Evolutionary conservation across 2,888 invertebrate genomes (phyloP), one percentile per base, ranked within the genome.

Genomic region (Cephus sareptanus): DNA sequence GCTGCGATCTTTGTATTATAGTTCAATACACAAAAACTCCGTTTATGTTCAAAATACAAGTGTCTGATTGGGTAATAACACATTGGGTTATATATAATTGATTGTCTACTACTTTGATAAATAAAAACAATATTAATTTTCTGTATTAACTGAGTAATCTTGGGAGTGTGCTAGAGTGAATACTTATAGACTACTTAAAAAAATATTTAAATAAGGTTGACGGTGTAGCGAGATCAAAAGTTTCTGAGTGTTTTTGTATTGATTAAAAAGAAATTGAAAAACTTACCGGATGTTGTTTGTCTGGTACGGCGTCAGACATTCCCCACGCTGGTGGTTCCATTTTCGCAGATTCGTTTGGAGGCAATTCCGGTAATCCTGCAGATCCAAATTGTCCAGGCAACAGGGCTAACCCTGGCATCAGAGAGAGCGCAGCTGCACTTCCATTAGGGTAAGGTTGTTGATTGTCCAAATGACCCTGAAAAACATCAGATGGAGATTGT

Each of bases 391-490:
- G 90, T 71, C 88, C 89, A 40, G 90, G 89, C 76, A 91, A 77
- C 79, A 90, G 81, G 4, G 90, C 80, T 68, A 90, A 85, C 79
- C 89, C 89, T 75, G 91, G 90, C 85, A 90, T 90, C 78, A 91
- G 78, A 11, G 90, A 90, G 35, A 90, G 74, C 76, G 88, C 85
- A 56, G 90, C 87, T 35, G 90, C 86, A 56, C 83, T 89, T 84
- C 92, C 90, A 78, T 91, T 92, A 34, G 91, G 90, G 81, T 89
- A 92, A 78, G 88, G 87, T 85, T 90, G 91, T 79, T 90, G 91
- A 82, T 88, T 89, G 79, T 92, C 91, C 80, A 91, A 86, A 75
- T 90, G 90, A 30, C 88, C 89, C 90, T 90, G 76, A 40, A 84
- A 70, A 75, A 71, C 4, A 9, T 33, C 3, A 3, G 12, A 35